Conservation (phyloP, 2,888 invertebrate genomes). For the Cosmia pyralina region DNA sequence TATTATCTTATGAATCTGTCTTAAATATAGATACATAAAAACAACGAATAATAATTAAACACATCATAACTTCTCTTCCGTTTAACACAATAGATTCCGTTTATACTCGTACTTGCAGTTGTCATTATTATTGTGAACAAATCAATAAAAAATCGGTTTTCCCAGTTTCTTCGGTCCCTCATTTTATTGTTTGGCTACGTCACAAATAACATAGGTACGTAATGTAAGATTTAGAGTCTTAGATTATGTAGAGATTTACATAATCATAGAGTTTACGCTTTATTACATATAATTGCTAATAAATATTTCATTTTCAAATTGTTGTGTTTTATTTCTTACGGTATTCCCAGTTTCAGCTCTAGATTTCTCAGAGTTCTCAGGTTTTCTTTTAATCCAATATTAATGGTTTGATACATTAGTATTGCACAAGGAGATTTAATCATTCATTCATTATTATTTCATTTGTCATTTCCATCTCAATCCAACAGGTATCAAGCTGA, state of each 20-base stretch:
- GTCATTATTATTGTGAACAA: background rate
- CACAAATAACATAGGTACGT: background rate
- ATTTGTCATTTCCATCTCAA: background rate
- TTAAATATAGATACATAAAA: background rate
- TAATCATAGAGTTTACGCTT: conserved; percentile 32
- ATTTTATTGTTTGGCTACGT: background rate
- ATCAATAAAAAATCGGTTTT: background rate
- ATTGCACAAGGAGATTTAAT: background rate
- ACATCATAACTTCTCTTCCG: background rate
- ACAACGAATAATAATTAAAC: background rate
- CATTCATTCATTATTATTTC: background rate
- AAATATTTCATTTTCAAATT: conserved; percentile 42
- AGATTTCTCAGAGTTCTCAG: background rate
- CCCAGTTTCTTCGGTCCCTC: background rate
- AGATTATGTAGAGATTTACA: conserved; percentile 16
- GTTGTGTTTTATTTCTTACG: conserved; percentile 3
- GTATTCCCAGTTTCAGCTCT: no score
- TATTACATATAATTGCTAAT: conserved; percentile 26
- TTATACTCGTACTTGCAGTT: background rate
- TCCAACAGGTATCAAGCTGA: background rate
- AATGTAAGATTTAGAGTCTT: conserved; percentile 13
- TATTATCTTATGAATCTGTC: background rate
- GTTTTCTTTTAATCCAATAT: background rate
- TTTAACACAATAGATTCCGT: background rate
- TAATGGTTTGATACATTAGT: background rate